phyloP scores from a whole-genome alignment of 2,888 invertebrate genomes.

The Aspidiotus rigidus region DNA sequence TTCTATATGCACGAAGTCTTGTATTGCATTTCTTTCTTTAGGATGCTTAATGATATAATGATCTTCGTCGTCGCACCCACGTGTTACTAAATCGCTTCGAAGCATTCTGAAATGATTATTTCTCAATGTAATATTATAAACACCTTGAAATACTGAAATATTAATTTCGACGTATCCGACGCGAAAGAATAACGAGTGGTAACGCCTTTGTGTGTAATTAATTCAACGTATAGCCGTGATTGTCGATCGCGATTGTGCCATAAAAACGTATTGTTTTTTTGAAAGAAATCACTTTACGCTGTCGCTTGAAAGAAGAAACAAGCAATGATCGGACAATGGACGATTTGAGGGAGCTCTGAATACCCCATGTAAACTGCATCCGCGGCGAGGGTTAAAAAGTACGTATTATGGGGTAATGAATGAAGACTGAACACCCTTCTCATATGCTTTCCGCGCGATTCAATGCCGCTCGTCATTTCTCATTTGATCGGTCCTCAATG shows the following conservation, averaged over 20 bases:
- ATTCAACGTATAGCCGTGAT: too few species aligned
- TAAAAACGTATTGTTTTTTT: not conserved
- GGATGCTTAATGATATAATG: too few species aligned
- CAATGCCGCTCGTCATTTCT: slow-evolving; percentile 19
- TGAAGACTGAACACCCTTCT: slow-evolving; percentile 28
- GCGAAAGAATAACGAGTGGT: too few species aligned
- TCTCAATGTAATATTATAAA: too few species aligned
- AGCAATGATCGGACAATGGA: not conserved
- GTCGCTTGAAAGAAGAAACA: not conserved
- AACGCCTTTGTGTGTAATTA: too few species aligned
- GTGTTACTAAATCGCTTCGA: too few species aligned
- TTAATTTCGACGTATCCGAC: too few species aligned
- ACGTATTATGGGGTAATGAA: slow-evolving; percentile 28
- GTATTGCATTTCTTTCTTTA: too few species aligned
- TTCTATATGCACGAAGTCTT: too few species aligned
- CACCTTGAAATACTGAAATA: too few species aligned
- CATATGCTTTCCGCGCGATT: slow-evolving; percentile 21
- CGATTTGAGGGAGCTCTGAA: not conserved
- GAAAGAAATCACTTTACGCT: not conserved
- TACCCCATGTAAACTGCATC: slow-evolving; percentile 22
- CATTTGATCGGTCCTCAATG: slow-evolving; percentile 24
- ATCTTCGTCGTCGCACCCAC: too few species aligned
- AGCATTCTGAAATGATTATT: too few species aligned
- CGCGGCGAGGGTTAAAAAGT: slow-evolving; percentile 21
- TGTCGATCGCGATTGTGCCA: not conserved